A percentile compares a stretch with the other conserved stretches of the same genome.
phyloP scores from a whole-genome alignment of 2,113 vertebrate species.

The Muntiacus muntjak region DNA sequence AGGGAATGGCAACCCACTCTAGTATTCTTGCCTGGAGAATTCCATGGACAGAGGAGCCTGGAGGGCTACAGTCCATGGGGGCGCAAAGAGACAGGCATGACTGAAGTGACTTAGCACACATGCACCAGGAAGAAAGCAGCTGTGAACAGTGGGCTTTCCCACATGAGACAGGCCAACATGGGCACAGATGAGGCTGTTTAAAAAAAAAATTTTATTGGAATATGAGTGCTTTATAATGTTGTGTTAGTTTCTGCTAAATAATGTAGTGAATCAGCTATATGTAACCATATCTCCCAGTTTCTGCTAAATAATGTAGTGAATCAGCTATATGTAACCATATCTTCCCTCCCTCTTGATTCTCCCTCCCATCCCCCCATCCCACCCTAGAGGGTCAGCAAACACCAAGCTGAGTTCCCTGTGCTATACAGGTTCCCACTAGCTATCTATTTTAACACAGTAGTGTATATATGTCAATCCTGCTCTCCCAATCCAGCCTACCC shows the following conservation, averaged over 20 bases:
- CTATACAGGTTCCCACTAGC: neutral
- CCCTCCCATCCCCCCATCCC: neutral
- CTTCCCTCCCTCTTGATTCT: neutral
- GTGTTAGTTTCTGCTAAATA: neutral
- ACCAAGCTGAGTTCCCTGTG: neutral
- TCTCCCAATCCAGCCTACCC: neutral
- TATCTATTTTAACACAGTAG: neutral
- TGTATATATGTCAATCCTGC: neutral
- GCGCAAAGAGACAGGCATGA: accelerated
- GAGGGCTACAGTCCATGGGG: neutral
- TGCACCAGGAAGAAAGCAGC: neutral
- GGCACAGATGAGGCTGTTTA: neutral
- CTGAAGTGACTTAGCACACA: neutral
- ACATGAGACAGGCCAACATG: neutral
- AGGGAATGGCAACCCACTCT: neutral
- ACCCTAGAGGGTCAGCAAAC: neutral
- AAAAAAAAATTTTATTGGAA: neutral
- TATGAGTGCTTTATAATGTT: neutral
- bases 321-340: neutral
- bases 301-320: neutral
- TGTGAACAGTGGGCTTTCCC: neutral
- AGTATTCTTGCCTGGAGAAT: neutral
- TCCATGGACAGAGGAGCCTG: neutral
- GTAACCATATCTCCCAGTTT: neutral
- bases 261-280: neutral